These are phyloP conservation scores for Agrotis ipsilon DNA, from an alignment of 2,888 invertebrate species.

Conservation along the genomic window DNA sequence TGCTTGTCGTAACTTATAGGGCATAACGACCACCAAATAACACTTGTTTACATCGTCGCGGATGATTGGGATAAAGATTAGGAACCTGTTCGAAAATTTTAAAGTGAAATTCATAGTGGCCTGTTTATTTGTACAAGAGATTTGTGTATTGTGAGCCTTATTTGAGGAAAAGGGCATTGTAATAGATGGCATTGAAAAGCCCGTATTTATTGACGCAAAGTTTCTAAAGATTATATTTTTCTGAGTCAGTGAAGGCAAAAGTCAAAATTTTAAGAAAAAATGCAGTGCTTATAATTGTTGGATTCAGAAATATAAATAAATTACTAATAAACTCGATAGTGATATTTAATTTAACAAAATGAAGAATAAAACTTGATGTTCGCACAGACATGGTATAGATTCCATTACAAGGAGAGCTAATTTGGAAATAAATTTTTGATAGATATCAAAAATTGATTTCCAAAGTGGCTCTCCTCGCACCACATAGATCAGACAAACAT, in stretches of 20 bases:
- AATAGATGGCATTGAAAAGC: not conserved
- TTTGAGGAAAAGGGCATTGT: not conserved
- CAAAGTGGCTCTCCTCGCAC: no score
- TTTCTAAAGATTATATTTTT: not conserved
- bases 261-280: not conserved
- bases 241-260: not conserved
- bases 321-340: not conserved
- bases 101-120: constrained; percentile 3
- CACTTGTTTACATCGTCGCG: constrained; percentile 36
- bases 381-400: not conserved
- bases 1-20: constrained; percentile 21
- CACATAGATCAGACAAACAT: no score
- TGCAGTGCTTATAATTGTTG: not conserved
- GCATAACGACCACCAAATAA: constrained; percentile 28
- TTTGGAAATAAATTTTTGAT: no score
- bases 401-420: not conserved
- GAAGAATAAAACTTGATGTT: not conserved
- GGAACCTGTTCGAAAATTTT: constrained; percentile 12
- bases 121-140: constrained; percentile 8
- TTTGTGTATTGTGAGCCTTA: constrained; percentile 11
- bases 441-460: no score
- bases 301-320: not conserved
- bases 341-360: not conserved
- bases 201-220: no score
- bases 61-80: constrained; percentile 31